Percentiles rank a stretch among this genome's conserved stretches.
Evolutionary conservation across 2,888 invertebrate genomes (phyloP).

Genomic region (Abrostola triplasia): DNA sequence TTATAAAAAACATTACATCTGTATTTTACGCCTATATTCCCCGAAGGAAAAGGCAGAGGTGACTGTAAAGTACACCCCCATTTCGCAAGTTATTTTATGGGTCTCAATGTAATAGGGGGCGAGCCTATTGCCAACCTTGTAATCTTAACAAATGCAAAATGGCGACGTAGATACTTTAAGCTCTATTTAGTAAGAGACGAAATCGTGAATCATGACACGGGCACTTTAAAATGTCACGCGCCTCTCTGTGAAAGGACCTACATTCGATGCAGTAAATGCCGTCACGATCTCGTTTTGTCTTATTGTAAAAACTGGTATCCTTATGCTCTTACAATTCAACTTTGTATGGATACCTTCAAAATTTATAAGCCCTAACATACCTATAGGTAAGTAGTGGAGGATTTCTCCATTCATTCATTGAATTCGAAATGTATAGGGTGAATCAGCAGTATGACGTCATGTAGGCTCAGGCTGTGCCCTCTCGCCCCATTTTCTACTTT

Average conservation of each 20-base stretch:
- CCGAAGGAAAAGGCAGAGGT: no score
- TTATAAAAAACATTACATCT: no score
- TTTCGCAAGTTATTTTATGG: no score
- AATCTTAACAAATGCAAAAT: constrained; percentile 13
- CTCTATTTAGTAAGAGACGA: constrained; percentile 39
- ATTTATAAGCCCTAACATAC: constrained; percentile 17
- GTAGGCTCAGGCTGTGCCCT: constrained; percentile 54
- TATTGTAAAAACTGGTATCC: constrained; percentile 65
- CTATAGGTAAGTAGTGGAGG: constrained; percentile 8
- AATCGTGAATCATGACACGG: constrained; percentile 66
- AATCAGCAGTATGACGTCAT: constrained; percentile 62
- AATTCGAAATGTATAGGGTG: constrained; percentile 53
- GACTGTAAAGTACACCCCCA: no score
- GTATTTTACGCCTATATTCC: no score
- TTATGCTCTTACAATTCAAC: constrained; percentile 35
- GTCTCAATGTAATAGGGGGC: no score
- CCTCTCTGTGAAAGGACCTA: constrained; percentile 74
- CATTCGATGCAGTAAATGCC: constrained; percentile 74
- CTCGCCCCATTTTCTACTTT: constrained; percentile 68
- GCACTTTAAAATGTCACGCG: constrained; percentile 77
- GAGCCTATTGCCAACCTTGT: no score
- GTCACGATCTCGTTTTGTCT: constrained; percentile 76
- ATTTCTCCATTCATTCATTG: constrained; percentile 49
- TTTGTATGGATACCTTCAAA: constrained; percentile 29
- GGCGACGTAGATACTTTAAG: constrained; percentile 17